phyloP scores from a whole-genome alignment of 2,888 invertebrate species.

The Heliconius aoede region DNA sequence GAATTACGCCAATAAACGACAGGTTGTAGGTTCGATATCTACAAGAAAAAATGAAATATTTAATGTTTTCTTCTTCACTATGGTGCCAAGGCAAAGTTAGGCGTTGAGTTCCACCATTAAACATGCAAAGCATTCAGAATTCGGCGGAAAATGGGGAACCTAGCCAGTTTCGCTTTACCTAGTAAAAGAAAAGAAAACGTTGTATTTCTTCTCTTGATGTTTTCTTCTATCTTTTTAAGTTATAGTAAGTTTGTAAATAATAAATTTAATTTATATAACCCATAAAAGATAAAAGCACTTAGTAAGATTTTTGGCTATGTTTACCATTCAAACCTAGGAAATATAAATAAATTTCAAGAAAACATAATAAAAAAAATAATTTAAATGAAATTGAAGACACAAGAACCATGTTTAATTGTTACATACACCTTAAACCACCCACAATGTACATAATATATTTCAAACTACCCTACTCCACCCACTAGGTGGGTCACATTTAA shows the following conservation, averaged over 20 bases:
- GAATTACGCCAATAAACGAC: too few species aligned
- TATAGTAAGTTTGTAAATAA: not conserved
- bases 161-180: too few species aligned
- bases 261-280: not conserved
- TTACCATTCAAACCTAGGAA: not conserved
- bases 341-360: not conserved
- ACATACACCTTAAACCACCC: not conserved
- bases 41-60: too few species aligned
- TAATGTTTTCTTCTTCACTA: too few species aligned
- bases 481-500: slow-evolving; percentile 54
- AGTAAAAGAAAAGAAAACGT: too few species aligned
- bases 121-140: too few species aligned
- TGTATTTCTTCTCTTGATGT: not conserved
- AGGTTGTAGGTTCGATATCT: too few species aligned
- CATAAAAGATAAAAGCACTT: not conserved
- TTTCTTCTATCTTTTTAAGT: not conserved
- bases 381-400: not conserved
- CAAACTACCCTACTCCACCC: slow-evolving; percentile 28
- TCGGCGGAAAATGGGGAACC: too few species aligned
- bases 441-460: slow-evolving; percentile 3
- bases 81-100: too few species aligned
- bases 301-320: not conserved
- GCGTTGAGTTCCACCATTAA: too few species aligned
- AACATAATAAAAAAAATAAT: not conserved
- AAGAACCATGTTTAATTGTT: not conserved